A percentile compares a stretch with the other conserved stretches of the same genome.
phyloP scores from a whole-genome alignment of 2,888 invertebrate species.

The Gortyna flavago region DNA sequence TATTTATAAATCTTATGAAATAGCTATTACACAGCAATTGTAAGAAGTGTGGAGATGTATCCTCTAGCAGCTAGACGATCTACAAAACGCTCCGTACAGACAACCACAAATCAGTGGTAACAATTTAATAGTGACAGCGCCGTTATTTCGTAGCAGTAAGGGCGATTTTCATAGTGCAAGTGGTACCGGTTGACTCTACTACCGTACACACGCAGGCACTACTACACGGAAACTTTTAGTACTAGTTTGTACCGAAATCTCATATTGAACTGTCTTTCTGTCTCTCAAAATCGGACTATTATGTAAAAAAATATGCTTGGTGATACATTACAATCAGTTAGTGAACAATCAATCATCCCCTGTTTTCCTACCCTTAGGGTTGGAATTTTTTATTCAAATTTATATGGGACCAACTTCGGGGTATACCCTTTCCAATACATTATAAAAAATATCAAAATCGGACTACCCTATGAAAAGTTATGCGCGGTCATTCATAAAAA shows the following conservation, averaged over 20 bases:
- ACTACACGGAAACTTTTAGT: not conserved
- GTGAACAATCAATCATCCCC: no score
- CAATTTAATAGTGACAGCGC: not conserved
- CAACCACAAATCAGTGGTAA: not conserved
- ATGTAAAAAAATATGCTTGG: no score
- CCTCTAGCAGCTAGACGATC: not conserved
- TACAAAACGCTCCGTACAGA: not conserved
- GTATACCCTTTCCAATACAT: no score
- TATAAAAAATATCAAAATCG: no score
- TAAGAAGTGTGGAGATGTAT: not conserved
- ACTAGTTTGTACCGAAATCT: not conserved
- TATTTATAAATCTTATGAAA: not conserved
- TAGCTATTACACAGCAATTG: not conserved
- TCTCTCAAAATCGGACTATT: no score
- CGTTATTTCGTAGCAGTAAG: not conserved
- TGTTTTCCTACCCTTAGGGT: no score
- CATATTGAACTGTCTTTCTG: not conserved
- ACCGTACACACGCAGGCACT: no score
- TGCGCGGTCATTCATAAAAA: no score
- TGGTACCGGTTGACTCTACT: not conserved
- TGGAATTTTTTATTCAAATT: no score
- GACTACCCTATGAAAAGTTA: no score
- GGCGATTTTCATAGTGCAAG: not conserved
- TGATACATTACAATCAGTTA: no score
- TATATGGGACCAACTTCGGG: no score